phyloP scores from a whole-genome alignment of 2,113 vertebrate genomes.

The Eulemur macaco region DNA sequence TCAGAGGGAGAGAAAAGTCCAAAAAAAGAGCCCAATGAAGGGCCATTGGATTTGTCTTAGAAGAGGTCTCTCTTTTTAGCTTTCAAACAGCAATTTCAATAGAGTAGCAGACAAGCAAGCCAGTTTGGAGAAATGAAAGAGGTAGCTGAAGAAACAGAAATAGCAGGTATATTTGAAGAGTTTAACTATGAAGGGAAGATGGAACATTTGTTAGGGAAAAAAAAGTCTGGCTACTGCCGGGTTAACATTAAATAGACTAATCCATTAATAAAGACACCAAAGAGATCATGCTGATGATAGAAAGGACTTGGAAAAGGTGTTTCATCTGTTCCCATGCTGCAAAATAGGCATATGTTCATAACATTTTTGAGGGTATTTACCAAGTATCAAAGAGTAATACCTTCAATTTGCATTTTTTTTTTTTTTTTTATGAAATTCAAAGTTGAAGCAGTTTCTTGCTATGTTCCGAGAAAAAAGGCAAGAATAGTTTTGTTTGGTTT shows the following conservation, averaged over 20 bases:
- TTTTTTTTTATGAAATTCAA: background rate
- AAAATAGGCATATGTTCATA: background rate
- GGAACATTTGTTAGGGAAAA: background rate
- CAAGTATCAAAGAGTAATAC: background rate
- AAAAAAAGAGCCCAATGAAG: background rate
- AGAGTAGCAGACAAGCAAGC: background rate
- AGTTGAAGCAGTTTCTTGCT: constrained; percentile 26
- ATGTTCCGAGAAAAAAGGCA: background rate
- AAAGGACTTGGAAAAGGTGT: background rate
- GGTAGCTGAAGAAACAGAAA: constrained; percentile 12
- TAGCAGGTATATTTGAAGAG: background rate
- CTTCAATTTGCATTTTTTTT: background rate
- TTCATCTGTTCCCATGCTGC: background rate
- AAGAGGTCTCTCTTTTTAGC: background rate
- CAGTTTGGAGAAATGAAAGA: constrained; percentile 37
- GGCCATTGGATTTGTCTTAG: background rate
- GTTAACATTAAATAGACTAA: background rate
- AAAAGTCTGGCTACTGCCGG: background rate
- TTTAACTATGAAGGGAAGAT: background rate
- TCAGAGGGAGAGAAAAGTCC: background rate
- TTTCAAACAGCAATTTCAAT: constrained; percentile 24
- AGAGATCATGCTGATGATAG: background rate
- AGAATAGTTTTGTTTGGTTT: background rate
- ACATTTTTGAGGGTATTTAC: background rate
- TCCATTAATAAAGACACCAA: background rate